These are phyloP conservation scores for Scarus forsteni DNA, from an alignment of 2,797 vertebrate species.

Conservation along the genomic window DNA sequence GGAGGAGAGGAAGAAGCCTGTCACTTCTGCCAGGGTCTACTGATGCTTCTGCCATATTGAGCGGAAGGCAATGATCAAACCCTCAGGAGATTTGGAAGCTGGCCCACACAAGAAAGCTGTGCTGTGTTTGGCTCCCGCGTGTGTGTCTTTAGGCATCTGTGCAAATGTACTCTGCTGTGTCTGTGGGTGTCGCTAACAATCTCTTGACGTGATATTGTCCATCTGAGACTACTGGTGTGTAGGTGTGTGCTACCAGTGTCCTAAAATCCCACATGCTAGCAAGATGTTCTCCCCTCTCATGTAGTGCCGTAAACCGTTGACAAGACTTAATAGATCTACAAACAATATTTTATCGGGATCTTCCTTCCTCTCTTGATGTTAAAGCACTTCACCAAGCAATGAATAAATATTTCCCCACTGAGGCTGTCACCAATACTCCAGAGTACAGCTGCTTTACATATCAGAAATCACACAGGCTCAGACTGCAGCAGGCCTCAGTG, in stretches of 20 bases:
- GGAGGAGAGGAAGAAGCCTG: constrained; percentile 55
- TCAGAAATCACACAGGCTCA: constrained; percentile 40
- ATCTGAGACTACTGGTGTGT: constrained; percentile 64
- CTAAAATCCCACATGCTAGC: constrained; percentile 55
- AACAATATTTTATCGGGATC: constrained; percentile 51
- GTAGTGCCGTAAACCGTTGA: constrained; percentile 32
- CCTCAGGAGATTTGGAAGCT: constrained; percentile 60
- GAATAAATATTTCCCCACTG: constrained; percentile 51
- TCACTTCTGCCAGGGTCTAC: constrained; percentile 64
- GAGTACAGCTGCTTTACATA: constrained; percentile 55
- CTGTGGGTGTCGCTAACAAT: constrained; percentile 52
- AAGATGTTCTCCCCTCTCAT: constrained; percentile 45
- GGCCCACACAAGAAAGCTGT: constrained; percentile 53
- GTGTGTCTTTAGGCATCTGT: constrained; percentile 36
- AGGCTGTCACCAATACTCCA: constrained; percentile 42
- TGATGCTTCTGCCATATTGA: constrained; percentile 79
- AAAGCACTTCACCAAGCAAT: constrained; percentile 55
- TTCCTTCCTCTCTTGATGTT: constrained; percentile 31
- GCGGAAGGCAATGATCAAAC: constrained; percentile 70
- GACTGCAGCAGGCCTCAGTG: constrained; percentile 12
- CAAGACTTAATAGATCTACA: constrained; percentile 49
- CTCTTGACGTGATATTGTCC: constrained; percentile 55
- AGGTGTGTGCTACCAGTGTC: constrained; percentile 61
- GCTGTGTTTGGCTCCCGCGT: constrained; percentile 26
- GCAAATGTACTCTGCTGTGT: constrained; percentile 31